Conservation (phyloP, 2,888 invertebrate species). For the Dryococelus australis region DNA sequence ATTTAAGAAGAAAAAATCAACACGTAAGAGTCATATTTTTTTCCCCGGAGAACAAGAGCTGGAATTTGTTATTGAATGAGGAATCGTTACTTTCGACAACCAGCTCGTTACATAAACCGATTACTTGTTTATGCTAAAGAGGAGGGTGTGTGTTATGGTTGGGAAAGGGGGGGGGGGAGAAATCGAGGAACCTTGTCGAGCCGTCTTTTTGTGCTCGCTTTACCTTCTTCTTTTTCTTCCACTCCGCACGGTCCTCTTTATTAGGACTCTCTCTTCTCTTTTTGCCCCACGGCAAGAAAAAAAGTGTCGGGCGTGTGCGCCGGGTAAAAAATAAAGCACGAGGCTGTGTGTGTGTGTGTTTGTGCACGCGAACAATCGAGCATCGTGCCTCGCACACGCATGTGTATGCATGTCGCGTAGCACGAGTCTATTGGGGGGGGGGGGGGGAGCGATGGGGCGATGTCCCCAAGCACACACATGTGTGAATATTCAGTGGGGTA, state of each 20-base stretch:
- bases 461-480: neutral
- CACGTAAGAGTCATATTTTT: neutral
- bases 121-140: neutral
- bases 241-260: slow-evolving; percentile 13
- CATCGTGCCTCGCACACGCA: slow-evolving; percentile 23
- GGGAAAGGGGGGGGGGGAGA: too few relatives aligned
- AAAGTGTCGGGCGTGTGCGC: neutral
- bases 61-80: neutral
- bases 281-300: neutral
- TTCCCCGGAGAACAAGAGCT: neutral
- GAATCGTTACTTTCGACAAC: neutral
- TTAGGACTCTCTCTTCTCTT: neutral
- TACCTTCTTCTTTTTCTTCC: neutral
- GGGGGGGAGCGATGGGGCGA: neutral
- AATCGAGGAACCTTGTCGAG: too few relatives aligned
- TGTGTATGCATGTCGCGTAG: neutral
- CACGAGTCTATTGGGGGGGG: neutral
- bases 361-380: slow-evolving; percentile 18
- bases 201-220: too few relatives aligned
- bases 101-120: neutral
- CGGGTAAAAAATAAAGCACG: neutral
- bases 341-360: neutral
- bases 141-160: too few relatives aligned
- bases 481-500: slow-evolving; percentile 29
- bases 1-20: too few relatives aligned